Base-by-base conservation (phyloP, 2,113 vertebrate genomes). In the Lutjanus erythropterus region DNA sequence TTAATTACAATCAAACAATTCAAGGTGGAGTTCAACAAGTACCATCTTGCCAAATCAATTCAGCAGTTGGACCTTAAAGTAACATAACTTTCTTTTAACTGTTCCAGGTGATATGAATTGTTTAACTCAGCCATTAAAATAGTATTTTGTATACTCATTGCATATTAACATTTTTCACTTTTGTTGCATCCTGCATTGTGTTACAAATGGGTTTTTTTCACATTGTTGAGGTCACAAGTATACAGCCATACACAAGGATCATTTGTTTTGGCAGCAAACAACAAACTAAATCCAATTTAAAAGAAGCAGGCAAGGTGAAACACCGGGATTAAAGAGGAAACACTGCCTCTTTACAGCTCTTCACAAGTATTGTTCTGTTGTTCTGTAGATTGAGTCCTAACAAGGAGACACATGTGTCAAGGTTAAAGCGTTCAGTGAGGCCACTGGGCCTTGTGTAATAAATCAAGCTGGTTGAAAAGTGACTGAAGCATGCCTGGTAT, bases 401-500 rank as follows among this genome's bases (percentile, higher is more conserved):
- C 3, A 3, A 35, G 12, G 14, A 58, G 16, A 37, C 0, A 6
- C 19, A 2, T 0, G 23, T 23, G 35, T 68, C 37, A 39, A 46
- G 42, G 62, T 31, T 46, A n/a, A 21, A 61, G 35, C 42, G 46
- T 41, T 23, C 29, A 19, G 15, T 7, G 50, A 46, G 31, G 64
- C 68, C 50, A 19, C 33, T 14, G 71, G 29, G 2, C 12, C 44
- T 78, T 72, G 61, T 56, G 46, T 78, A 88, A 75, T 44, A 39
- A 61, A 19, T 44, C 1, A 25, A 21, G 16, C 52, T 65, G 41
- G 35, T 12, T 75, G 8, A 60, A 61, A 67, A n/a, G 59, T 39
- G 2, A 31, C 64, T 47, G 37, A 86, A 59, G 78, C 64, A 86
- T 70, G 39, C 15, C 37, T 55, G 80, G 81, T 67, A 92, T 92